Conservation (phyloP, 2,797 vertebrate genomes). For the Chaunax sp. region DNA sequence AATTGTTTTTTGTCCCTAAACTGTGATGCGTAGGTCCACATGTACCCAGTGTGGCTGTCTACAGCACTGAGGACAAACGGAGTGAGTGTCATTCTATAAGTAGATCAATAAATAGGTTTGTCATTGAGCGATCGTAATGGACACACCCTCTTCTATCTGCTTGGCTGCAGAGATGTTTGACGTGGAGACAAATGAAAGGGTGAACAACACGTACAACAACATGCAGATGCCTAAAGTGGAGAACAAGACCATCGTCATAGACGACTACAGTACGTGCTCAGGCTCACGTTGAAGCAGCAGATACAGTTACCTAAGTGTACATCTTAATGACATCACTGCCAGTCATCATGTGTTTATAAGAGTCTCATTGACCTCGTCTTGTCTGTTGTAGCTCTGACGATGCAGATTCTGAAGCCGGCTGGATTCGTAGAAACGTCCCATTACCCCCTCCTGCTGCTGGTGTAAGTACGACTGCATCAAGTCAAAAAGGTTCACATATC, state of each 20-base stretch:
- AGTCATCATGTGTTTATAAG: background rate
- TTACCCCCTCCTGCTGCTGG: conserved; percentile 94
- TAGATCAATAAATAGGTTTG: background rate
- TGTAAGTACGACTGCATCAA: conserved; percentile 86
- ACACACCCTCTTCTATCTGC: background rate
- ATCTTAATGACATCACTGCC: background rate
- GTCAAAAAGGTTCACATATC: no score
- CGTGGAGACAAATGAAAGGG: conserved; percentile 89
- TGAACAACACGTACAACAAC: conserved; percentile 84
- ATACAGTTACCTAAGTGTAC: no score
- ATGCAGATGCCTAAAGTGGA: conserved; percentile 94
- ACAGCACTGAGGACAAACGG: conserved; percentile 75
- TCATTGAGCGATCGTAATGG: background rate
- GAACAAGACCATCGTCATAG: conserved; percentile 86
- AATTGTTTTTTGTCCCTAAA: background rate
- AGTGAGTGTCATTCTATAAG: conserved; percentile 72
- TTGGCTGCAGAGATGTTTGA: conserved; percentile 89
- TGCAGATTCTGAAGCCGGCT: conserved; percentile 95
- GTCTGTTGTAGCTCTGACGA: conserved; percentile 83
- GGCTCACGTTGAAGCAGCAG: background rate
- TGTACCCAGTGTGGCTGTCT: conserved; percentile 79
- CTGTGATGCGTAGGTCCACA: conserved; percentile 73
- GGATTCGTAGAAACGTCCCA: conserved; percentile 86
- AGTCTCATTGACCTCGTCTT: background rate
- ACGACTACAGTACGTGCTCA: conserved; percentile 90